phyloP scores from a whole-genome alignment of 2,888 invertebrate genomes.

The Tetheella fluctuosa region DNA sequence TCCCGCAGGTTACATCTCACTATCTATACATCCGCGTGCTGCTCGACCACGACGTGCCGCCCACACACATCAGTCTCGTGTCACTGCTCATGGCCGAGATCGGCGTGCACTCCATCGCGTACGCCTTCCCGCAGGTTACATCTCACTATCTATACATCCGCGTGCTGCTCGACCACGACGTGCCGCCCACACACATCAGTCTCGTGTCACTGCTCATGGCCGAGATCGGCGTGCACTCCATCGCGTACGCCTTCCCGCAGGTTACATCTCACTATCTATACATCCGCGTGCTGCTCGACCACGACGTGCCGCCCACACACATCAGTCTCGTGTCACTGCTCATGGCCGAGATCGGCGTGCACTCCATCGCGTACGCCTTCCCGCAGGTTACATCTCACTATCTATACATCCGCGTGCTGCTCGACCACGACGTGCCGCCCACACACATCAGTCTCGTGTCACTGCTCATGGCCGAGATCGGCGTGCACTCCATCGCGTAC shows the following conservation, averaged over 20 bases:
- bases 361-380: conserved; percentile 99
- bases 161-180: conserved; percentile 98
- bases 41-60: conserved; percentile 98
- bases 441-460: conserved; percentile 96
- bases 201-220: conserved; percentile 98
- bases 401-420: conserved; percentile 95
- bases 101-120: conserved; percentile 98
- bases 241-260: conserved; percentile 99
- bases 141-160: no score
- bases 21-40: conserved; percentile 97
- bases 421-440: conserved; percentile 99
- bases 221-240: conserved; percentile 98
- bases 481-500: conserved; percentile 98
- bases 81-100: conserved; percentile 98
- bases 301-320: conserved; percentile 98
- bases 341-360: conserved; percentile 99
- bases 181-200: conserved; percentile 96
- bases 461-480: conserved; percentile 98
- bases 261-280: no score
- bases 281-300: conserved; percentile 97
- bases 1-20: no score
- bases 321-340: conserved; percentile 96
- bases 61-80: conserved; percentile 96
- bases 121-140: no score
- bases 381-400: no score